A percentile compares a stretch with the other conserved stretches of the same genome.
These are phyloP conservation scores for Hybognathus amarus DNA, from an alignment of 2,797 vertebrate genomes.

Conservation along the genomic window DNA sequence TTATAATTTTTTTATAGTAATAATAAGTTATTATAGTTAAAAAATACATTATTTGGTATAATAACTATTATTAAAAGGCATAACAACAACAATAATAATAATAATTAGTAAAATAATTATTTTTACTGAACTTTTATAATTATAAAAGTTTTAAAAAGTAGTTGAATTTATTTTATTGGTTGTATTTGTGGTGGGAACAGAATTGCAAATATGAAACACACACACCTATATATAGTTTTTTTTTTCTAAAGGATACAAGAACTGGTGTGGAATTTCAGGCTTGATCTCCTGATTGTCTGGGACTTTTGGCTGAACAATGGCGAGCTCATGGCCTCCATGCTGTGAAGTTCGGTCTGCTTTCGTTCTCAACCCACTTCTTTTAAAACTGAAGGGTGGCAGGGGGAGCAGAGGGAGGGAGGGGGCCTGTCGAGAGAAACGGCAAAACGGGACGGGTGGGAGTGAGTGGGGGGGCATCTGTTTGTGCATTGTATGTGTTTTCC, in stretches of 20 bases:
- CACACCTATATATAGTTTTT: too few species aligned
- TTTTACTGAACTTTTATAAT: background rate
- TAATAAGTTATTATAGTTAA: background rate
- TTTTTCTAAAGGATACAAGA: background rate
- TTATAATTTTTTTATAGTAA: background rate
- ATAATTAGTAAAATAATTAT: background rate
- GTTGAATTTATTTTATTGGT: background rate
- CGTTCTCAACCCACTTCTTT: constrained; percentile 55
- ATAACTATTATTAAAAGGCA: background rate
- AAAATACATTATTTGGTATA: background rate
- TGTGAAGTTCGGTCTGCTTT: constrained; percentile 54
- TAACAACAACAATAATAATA: background rate
- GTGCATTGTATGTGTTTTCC: constrained; percentile 67
- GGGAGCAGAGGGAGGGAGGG: background rate
- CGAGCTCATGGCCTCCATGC: constrained; percentile 4
- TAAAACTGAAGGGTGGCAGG: constrained; percentile 35
- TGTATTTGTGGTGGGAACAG: background rate
- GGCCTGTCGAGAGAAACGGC: background rate
- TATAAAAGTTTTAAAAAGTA: background rate
- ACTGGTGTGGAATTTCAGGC: constrained; percentile 43
- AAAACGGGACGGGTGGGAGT: background rate
- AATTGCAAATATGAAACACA: background rate
- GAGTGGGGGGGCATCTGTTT: constrained; percentile 26
- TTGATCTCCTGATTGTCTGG: constrained; percentile 41
- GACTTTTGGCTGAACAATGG: constrained; percentile 54